Percentiles rank a stretch among this genome's conserved stretches.
phyloP scores from a whole-genome alignment of 2,113 vertebrate genomes.

The Heterochromis multidens region DNA sequence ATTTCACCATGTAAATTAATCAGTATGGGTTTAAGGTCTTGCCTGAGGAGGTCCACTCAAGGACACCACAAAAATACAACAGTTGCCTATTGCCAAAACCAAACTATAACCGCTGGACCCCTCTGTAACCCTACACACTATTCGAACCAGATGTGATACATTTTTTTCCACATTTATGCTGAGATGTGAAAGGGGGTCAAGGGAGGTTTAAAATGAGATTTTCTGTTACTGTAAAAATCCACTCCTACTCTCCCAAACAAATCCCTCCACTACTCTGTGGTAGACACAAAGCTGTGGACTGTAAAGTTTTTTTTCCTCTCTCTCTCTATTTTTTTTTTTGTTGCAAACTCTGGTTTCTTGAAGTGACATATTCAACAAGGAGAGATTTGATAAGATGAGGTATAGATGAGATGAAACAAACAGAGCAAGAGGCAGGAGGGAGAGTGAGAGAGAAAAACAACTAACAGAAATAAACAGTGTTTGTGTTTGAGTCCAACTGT shows the following conservation, averaged over 20 bases:
- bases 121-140: background rate
- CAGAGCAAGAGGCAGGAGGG: background rate
- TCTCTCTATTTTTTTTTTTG: background rate
- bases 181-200: constrained; percentile 34
- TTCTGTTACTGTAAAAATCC: constrained; percentile 36
- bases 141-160: constrained; percentile 39
- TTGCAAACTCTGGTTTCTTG: background rate
- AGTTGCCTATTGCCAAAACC: background rate
- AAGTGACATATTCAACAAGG: background rate
- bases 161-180: background rate
- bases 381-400: background rate
- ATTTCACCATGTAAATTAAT: background rate
- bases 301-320: background rate
- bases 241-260: constrained; percentile 27
- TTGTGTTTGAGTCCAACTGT: background rate
- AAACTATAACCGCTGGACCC: background rate
- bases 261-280: constrained; percentile 11
- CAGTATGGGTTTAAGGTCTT: background rate
- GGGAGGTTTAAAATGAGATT: constrained; percentile 56
- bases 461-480: background rate
- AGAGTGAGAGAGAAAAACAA: background rate
- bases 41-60: background rate
- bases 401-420: background rate
- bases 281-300: constrained; percentile 12
- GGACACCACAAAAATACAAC: background rate